Evolutionary conservation across 2,113 vertebrate species (phyloP).

Genomic region (Cyprichromis sp.): DNA sequence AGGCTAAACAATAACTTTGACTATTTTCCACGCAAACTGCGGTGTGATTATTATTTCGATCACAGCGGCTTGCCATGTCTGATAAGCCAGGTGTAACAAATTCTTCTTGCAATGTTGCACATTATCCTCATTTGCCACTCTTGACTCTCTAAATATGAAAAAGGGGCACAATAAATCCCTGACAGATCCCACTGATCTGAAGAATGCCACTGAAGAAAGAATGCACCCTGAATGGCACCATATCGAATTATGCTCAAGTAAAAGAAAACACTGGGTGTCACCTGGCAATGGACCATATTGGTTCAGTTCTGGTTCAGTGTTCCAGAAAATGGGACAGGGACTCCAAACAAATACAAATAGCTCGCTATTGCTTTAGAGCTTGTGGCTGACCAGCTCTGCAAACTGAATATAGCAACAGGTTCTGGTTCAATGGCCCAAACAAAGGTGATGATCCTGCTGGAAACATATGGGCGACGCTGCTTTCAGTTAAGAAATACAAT

Average conservation of each 20-base stretch:
- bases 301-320: slow-evolving; percentile 62
- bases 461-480: background rate
- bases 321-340: slow-evolving; percentile 63
- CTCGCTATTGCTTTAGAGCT: slow-evolving; percentile 42
- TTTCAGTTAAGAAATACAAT: background rate
- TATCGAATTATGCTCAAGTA: slow-evolving; percentile 24
- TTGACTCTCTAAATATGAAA: slow-evolving; percentile 11
- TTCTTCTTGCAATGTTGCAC: slow-evolving; percentile 30
- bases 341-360: slow-evolving; percentile 60
- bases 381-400: slow-evolving; percentile 42
- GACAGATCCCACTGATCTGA: slow-evolving; percentile 20
- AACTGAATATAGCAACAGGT: slow-evolving; percentile 43
- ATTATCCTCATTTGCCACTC: slow-evolving; percentile 39
- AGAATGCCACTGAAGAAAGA: background rate
- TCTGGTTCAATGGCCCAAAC: slow-evolving; percentile 32
- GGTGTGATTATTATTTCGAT: slow-evolving; percentile 46
- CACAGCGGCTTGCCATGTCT: background rate
- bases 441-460: background rate
- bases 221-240: slow-evolving; percentile 5
- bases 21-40: slow-evolving; percentile 1
- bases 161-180: slow-evolving; percentile 1
- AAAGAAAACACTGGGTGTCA: slow-evolving; percentile 48
- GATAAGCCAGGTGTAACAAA: slow-evolving; percentile 40
- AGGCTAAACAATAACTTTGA: background rate
- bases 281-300: slow-evolving; percentile 48